Evolutionary conservation across 2,797 vertebrate species (phyloP), one percentile per base, ranked within the genome.

Genomic region (Ceryle rudis): DNA sequence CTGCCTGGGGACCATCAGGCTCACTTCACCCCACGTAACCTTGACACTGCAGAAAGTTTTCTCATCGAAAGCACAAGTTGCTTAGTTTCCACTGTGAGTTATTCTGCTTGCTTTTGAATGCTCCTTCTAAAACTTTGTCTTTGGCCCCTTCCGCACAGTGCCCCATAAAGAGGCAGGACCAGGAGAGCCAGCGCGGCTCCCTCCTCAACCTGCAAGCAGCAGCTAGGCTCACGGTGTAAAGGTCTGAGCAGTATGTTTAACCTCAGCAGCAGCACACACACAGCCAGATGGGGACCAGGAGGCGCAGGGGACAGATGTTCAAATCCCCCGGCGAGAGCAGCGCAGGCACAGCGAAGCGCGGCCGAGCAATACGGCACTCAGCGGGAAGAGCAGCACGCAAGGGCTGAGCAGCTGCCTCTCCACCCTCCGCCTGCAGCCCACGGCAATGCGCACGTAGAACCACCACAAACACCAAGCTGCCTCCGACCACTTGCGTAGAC

Each of bases 251-350:
- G 47, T 14, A 35, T 0, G 26, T 62, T 93, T 78, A 95, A 91
- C 95, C 89, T 89, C 47, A 86, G 66, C 61, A 88, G 89, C 85
- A 89, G 64, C 11, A 9, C 49, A 47, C 31, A 46, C 5, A 55
- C 22, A 70, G 81, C 79, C 95, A 95, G 95, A 96, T 77, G 96
- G 92, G 61, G 89, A 89, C 77, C 89, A 93, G 64, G 86, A 94
- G 73, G 70, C 82, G 51, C n/a, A 47, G 70, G 71, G 74, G 71
- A 86, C 81, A 96, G 96, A 96, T 92, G 95, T 87, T 95, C 74
- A 51, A 37, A 51, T 74, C n/a, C 66, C 51, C 35, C 60, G 81
- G 87, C n/a, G 65, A 1, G 4, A n/a, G 61, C 55, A 70, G 42
- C 0, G 1, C 41, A 70, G 73, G 60, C 90, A 85, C 31, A 57